Conservation (phyloP, 2,888 invertebrate species). For the Andrena chrysosceles region DNA sequence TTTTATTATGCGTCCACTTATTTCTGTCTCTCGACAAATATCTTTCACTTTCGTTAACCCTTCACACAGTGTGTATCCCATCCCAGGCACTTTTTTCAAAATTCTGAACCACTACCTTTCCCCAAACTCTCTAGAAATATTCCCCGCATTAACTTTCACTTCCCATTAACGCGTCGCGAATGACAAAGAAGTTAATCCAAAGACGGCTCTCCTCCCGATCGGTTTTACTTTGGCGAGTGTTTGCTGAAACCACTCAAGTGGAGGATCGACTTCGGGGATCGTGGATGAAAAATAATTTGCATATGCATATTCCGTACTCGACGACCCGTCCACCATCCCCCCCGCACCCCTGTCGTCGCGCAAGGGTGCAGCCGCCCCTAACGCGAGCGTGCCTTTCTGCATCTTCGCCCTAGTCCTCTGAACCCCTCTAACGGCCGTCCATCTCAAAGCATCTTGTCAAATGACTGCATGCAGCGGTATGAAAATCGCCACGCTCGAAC, state of each 20-base stretch:
- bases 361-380: slow-evolving; percentile 5
- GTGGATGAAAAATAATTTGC: slow-evolving; percentile 70
- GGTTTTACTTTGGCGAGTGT: slow-evolving; percentile 47
- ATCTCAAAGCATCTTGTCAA: slow-evolving; percentile 52
- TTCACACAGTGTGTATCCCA: too few species aligned
- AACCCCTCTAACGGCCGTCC: slow-evolving; percentile 49
- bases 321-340: slow-evolving; percentile 32
- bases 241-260: slow-evolving; percentile 59
- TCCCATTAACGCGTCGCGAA: background rate
- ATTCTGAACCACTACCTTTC: too few species aligned
- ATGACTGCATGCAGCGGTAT: slow-evolving; percentile 61
- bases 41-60: too few species aligned
- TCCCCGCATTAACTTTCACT: too few species aligned
- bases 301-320: slow-evolving; percentile 68
- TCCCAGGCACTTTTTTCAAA: too few species aligned
- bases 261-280: slow-evolving; percentile 40
- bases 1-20: too few species aligned
- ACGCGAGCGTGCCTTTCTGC: slow-evolving; percentile 10
- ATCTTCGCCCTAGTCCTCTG: slow-evolving; percentile 19
- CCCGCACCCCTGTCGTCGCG: background rate
- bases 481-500: slow-evolving; percentile 65
- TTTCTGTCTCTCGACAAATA: too few species aligned
- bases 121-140: too few species aligned
- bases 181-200: slow-evolving; percentile 1
- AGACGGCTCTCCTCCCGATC: slow-evolving; percentile 9